Conservation (phyloP, 2,888 invertebrate species). For the Lycophotia porphyrea region DNA sequence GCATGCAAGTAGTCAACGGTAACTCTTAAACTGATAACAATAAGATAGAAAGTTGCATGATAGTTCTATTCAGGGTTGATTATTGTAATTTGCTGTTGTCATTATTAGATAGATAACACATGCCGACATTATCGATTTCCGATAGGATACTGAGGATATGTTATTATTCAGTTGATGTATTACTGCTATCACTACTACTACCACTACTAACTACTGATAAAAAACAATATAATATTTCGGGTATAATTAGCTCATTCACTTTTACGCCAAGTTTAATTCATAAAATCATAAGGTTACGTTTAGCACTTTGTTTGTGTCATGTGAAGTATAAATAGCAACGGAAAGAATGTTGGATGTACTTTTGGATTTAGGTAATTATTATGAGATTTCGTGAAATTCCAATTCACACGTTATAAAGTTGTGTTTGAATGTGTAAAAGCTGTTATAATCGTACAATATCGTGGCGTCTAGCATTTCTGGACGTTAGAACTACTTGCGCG, state of each 20-base stretch:
- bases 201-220: too few relatives aligned
- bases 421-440: slow-evolving; percentile 7
- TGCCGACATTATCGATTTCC: slow-evolving; percentile 37
- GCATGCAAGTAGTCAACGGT: slow-evolving; percentile 6
- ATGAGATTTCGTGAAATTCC: slow-evolving; percentile 15
- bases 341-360: not conserved
- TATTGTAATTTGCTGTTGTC: slow-evolving; percentile 23
- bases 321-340: slow-evolving; percentile 6
- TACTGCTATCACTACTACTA: slow-evolving; percentile 8
- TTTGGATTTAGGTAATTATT: slow-evolving; percentile 2
- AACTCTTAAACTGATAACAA: slow-evolving; percentile 19
- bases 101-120: slow-evolving; percentile 41
- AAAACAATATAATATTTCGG: slow-evolving; percentile 13
- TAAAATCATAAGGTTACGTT: slow-evolving; percentile 17
- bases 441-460: slow-evolving; percentile 2
- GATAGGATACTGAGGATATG: slow-evolving; percentile 24
- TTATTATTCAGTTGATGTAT: slow-evolving; percentile 12
- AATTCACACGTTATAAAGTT: not conserved
- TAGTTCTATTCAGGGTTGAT: slow-evolving; percentile 13
- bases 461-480: slow-evolving; percentile 1
- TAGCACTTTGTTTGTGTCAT: not conserved
- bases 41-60: slow-evolving; percentile 32
- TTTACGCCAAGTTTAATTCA: slow-evolving; percentile 19
- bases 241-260: slow-evolving; percentile 15
- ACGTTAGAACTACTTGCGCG: not conserved